phyloP scores from a whole-genome alignment of 2,888 invertebrate genomes.

The Tenthredo mesomela region DNA sequence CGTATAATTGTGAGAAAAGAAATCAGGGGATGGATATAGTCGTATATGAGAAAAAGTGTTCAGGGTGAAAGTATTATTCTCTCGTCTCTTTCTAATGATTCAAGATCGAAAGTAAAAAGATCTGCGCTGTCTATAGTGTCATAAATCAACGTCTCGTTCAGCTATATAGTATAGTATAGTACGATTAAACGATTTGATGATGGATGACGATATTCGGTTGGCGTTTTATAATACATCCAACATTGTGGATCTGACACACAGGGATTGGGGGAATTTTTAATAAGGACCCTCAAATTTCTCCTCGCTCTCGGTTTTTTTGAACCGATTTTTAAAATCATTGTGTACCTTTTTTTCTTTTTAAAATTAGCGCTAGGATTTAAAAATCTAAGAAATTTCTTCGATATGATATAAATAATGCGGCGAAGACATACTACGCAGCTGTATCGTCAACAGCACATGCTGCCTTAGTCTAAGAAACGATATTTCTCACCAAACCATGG shows the following conservation, averaged over 20 bases:
- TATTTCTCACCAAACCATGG: constrained; percentile 30
- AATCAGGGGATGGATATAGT: not conserved
- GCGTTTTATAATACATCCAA: not conserved
- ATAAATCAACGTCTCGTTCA: constrained; percentile 43
- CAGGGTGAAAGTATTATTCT: not conserved
- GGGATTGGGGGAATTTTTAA: not conserved
- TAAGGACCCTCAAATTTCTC: not conserved
- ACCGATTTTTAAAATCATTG: not conserved
- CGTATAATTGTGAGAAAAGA: not conserved
- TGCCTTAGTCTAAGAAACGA: constrained; percentile 31
- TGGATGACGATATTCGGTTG: constrained; percentile 29
- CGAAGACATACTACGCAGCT: not conserved
- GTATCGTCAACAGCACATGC: constrained; percentile 40
- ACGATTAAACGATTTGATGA: constrained; percentile 47
- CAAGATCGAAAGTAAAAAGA: constrained; percentile 30
- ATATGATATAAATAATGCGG: not conserved
- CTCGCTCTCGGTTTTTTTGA: not conserved
- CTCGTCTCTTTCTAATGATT: not conserved
- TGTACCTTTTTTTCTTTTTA: too few relatives aligned
- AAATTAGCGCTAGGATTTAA: not conserved
- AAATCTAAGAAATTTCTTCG: not conserved
- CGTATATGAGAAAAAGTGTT: not conserved
- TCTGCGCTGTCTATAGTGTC: not conserved
- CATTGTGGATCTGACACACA: not conserved
- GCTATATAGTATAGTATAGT: too few relatives aligned